A percentile compares a stretch with the other conserved stretches of the same genome.
These are phyloP conservation scores for Hypselothyrea guttata DNA, from an alignment of 2,888 invertebrate species.

Conservation along the genomic window DNA sequence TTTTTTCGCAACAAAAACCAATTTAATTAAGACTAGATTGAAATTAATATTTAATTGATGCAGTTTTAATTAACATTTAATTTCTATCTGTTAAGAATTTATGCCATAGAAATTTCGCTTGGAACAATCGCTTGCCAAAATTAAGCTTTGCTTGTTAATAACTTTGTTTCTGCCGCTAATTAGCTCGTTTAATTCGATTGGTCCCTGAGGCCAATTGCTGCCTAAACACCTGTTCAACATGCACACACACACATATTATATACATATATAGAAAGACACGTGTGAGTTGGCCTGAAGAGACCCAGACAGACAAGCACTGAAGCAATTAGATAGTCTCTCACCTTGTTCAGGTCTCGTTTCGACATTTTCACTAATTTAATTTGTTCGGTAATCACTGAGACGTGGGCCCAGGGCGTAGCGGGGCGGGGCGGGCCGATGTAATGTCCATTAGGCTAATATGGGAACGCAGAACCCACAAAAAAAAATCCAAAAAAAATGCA, in stretches of 20 bases:
- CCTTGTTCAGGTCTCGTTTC: conserved; percentile 49
- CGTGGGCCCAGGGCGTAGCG: conserved; percentile 18
- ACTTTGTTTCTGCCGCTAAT: conserved; percentile 50
- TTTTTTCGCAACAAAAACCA: too few relatives aligned
- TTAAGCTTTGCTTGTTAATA: conserved; percentile 9
- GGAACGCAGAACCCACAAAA: conserved; percentile 13
- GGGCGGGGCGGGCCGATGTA: conserved; percentile 12
- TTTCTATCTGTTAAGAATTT: too few relatives aligned
- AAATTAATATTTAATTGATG: too few relatives aligned
- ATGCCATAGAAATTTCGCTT: too few relatives aligned
- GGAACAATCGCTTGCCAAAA: too few relatives aligned
- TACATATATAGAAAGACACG: conserved; percentile 16
- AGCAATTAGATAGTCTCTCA: conserved; percentile 67
- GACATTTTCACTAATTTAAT: conserved; percentile 69
- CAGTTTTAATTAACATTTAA: too few relatives aligned
- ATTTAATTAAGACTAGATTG: too few relatives aligned
- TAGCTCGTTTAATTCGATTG: conserved; percentile 60
- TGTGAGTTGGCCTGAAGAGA: conserved; percentile 6
- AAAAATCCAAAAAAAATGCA: conserved; percentile 23
- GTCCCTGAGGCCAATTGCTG: conserved; percentile 60
- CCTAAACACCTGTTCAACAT: conserved; percentile 55
- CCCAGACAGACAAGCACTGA: conserved; percentile 12
- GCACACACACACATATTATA: conserved; percentile 33
- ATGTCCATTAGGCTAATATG: conserved; percentile 58
- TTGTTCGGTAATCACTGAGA: conserved; percentile 66